Evolutionary conservation across 2,797 vertebrate genomes (phyloP), one percentile per base, ranked within the genome.

Genomic region (Rhinichthys osculus): DNA sequence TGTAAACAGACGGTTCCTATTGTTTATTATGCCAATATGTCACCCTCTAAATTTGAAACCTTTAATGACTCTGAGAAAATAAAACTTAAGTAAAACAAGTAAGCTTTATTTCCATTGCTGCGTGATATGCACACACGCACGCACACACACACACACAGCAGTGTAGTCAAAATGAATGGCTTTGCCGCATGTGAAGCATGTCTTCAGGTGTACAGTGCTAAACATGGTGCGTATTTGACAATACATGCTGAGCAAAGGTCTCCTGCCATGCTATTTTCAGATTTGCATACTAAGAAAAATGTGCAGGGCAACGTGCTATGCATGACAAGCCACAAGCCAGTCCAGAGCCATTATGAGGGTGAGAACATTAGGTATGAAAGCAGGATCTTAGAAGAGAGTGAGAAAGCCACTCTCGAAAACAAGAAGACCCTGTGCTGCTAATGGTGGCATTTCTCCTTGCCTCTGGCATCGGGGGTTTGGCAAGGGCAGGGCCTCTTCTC

Each of bases 401-500:
- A 57, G 44, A 81, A 70, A 87, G 80, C 44, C 1, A 30, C 86
- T 40, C 33, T 19, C n/a, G 38, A 70, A 72, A 62, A 44, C 21
- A 47, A 21, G 27, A 85, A 47, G 52, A 59, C 40, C 52, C 40
- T 80, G 50, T 33, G 81, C 35, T 88, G 92, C 93, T 94, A 92
- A 93, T 91, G 90, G 83, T 73, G 90, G 91, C 90, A 91, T 85
- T 91, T 92, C 89, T 86, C 88, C 90, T 89, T 88, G 90, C 91
- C 66, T 77, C 71, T 80, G 52, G 64, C 72, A 78, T 87, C 90
- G 90, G 90, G 91, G 89, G 89, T 94, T 66, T 93, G 93, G 92
- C 93, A 85, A 90, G 92, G 89, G 91, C 87, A 90, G 90, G 90
- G 89, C 92, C 92, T 90, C 92, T 93, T 90, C 90, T 90, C 84